Evolutionary conservation across 1,140 invertebrate species (phyloP).

Genomic region (Drosophila kohkoa): DNA sequence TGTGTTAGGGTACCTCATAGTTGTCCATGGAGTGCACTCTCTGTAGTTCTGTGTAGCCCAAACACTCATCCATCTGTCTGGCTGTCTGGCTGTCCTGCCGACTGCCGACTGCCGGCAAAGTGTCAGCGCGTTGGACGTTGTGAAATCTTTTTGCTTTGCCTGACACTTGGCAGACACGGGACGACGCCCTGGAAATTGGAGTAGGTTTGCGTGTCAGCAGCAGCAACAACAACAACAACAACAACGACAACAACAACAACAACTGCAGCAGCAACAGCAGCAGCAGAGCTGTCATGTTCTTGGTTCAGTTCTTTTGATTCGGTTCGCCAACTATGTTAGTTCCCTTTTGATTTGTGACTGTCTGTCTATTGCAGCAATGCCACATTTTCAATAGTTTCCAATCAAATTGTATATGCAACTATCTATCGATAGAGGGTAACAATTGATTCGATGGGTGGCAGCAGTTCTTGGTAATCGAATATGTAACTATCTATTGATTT

Average conservation of each 20-base stretch:
- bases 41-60: not conserved
- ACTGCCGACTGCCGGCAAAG: conserved; percentile 36
- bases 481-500: too few relatives aligned
- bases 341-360: conserved; percentile 14
- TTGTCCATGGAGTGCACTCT: too few relatives aligned
- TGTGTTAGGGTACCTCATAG: not conserved
- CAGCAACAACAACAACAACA: conserved; percentile 36
- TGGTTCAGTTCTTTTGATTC: conserved; percentile 6
- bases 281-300: conserved; percentile 4
- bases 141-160: conserved; percentile 58
- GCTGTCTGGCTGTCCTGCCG: not conserved
- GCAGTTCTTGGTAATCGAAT: too few relatives aligned
- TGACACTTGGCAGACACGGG: conserved; percentile 60
- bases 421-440: not conserved
- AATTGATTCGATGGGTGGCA: too few relatives aligned
- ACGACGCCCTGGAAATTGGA: conserved; percentile 66
- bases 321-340: not conserved
- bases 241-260: not conserved
- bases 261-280: not conserved
- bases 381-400: not conserved
- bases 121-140: conserved; percentile 61
- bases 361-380: not conserved
- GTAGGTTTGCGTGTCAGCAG: conserved; percentile 78
- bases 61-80: not conserved
- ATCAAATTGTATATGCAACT: not conserved